phyloP scores from a whole-genome alignment of 2,888 invertebrate genomes.

The Strigamia transsilvanica region DNA sequence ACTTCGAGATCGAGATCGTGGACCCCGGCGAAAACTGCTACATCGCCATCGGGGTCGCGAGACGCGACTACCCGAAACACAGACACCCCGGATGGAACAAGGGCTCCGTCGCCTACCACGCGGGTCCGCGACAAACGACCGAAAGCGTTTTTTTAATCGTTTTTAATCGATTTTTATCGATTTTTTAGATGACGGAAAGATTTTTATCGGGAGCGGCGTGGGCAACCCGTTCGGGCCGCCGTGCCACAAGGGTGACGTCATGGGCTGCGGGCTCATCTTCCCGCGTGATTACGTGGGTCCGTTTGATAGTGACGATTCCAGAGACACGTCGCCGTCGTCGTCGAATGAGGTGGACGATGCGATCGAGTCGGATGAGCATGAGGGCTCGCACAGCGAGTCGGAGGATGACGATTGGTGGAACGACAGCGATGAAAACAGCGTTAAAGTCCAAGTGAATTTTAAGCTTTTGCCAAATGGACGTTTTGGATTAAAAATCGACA shows the following conservation, averaged over 20 bases:
- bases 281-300: slow-evolving; percentile 63
- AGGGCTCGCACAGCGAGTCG: slow-evolving; percentile 60
- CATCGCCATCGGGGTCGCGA: slow-evolving; percentile 68
- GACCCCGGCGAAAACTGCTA: slow-evolving; percentile 69
- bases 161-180: no score
- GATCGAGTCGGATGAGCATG: slow-evolving; percentile 59
- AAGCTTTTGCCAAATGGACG: no score
- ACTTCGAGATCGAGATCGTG: slow-evolving; percentile 69
- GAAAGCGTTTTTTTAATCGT: no score
- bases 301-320: slow-evolving; percentile 61
- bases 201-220: slow-evolving; percentile 67
- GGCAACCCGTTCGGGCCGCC: slow-evolving; percentile 68
- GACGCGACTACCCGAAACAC: slow-evolving; percentile 68
- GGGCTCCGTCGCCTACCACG: slow-evolving; percentile 69
- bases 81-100: slow-evolving; percentile 69
- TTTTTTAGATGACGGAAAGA: slow-evolving; percentile 68
- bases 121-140: no score
- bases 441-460: slow-evolving; percentile 63
- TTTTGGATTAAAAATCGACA: no score
- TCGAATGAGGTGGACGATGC: slow-evolving; percentile 59
- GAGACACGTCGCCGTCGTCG: slow-evolving; percentile 59
- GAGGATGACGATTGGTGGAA: slow-evolving; percentile 65
- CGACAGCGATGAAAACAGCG: slow-evolving; percentile 61
- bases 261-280: slow-evolving; percentile 69
- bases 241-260: slow-evolving; percentile 68